Evolutionary conservation across 1,140 invertebrate species (phyloP).

Genomic region (Heliconius eleuchia): DNA sequence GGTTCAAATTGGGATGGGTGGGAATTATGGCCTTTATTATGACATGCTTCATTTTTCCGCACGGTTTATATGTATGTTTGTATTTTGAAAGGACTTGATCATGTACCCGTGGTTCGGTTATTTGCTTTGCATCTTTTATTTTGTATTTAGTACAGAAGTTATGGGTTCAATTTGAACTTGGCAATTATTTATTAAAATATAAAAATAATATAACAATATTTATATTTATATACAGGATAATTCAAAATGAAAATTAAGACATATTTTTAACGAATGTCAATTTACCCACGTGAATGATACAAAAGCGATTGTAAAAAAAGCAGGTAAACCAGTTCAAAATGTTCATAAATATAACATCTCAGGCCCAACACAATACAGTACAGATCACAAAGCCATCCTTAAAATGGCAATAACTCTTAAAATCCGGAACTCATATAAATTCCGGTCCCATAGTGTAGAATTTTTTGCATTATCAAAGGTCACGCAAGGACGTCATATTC

Average conservation of each 20-base stretch:
- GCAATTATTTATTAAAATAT: no score
- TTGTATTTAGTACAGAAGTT: no score
- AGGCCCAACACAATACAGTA: background rate
- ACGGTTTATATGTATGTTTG: background rate
- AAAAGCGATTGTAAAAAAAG: background rate
- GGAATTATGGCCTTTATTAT: background rate
- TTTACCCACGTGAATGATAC: background rate
- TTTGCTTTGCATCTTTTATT: no score
- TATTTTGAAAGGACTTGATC: background rate
- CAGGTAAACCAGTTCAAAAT: background rate
- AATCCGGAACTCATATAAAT: conserved; percentile 25
- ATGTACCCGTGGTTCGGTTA: background rate
- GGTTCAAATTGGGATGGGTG: conserved; percentile 24
- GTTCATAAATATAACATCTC: background rate
- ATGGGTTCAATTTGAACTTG: no score
- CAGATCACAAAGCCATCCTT: conserved; percentile 10
- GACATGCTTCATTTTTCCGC: background rate
- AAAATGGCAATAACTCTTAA: conserved; percentile 12
- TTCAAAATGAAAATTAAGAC: no score
- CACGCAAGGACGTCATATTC: conserved; percentile 36
- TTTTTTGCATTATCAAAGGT: conserved; percentile 30
- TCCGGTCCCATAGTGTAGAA: conserved; percentile 8
- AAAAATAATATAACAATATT: no score
- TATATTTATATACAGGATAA: no score
- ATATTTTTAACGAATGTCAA: background rate